A percentile compares a stretch with the other conserved stretches of the same genome.
Evolutionary conservation across 2,113 vertebrate genomes (phyloP).

Genomic region (Oreotragus oreotragus): DNA sequence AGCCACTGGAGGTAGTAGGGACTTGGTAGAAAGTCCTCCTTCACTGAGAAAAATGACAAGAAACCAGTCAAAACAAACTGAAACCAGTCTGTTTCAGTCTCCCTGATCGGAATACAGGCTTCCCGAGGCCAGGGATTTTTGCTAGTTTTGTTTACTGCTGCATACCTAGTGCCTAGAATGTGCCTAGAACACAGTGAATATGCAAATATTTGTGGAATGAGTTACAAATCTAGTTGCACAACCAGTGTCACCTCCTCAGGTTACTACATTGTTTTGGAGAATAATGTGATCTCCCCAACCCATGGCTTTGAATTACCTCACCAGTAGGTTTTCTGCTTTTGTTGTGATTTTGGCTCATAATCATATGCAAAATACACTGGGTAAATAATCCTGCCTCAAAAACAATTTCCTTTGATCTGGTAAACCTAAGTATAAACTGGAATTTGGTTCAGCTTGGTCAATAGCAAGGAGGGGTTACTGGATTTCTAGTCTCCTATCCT

Average conservation of each 20-base stretch:
- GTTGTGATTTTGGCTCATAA: background rate
- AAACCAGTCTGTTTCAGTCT: background rate
- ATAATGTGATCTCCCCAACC: background rate
- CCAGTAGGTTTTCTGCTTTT: background rate
- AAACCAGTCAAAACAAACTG: background rate
- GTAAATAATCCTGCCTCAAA: background rate
- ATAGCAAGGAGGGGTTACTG: background rate
- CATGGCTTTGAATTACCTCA: background rate
- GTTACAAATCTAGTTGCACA: background rate
- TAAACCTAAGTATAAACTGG: constrained; percentile 13
- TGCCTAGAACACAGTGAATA: background rate
- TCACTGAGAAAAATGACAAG: background rate
- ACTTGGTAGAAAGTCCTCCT: constrained; percentile 3
- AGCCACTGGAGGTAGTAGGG: background rate
- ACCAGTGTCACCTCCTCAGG: background rate
- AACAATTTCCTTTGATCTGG: background rate
- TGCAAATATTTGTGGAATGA: background rate
- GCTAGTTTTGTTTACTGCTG: background rate
- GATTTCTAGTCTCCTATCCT: background rate
- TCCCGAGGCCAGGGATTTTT: background rate
- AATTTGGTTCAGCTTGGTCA: constrained; percentile 5
- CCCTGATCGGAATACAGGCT: background rate
- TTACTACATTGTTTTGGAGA: background rate
- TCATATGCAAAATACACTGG: background rate
- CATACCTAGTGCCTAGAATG: background rate